Base-by-base conservation (phyloP, 2,113 vertebrate species). In the Seriola aureovittata region DNA sequence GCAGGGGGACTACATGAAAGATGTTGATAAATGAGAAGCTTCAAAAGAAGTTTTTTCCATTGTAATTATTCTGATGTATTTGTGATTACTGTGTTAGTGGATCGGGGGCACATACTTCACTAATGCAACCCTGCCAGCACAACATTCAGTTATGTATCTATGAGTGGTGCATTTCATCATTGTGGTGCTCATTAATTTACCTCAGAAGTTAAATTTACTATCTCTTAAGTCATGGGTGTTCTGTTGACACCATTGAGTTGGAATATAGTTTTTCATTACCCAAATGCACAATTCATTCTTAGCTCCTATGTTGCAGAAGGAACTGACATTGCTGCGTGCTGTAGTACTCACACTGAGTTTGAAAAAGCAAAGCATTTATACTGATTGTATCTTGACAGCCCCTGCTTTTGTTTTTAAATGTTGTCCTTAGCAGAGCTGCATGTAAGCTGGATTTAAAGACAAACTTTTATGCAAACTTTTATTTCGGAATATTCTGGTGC, bases 301-400 rank as follows among this genome's bases (percentile, higher is more conserved):
- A 13, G 70, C 63, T 48, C 3, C 16, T 23, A 44, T 74, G 46
- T 57, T 67, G 29, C 70, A 34, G n/a, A 55, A 40, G 58, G 62
- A 65, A 69, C 62, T 44, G 74, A 21, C 70, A 63, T 67, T n/a
- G 12, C 55, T 57, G n/a, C 10, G 1, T 64, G 65, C 71, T 36
- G n/a, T 32, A n/a, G 38, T 46, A 32, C 52, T 71, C 50, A 8
- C n/a, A 34, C 11, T 4, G 54, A 60, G 64, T 57, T 44, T 32
- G 1, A n/a, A 71, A 74, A 80, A 71, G 23, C 66, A 19, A 80
- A 54, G 13, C 50, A 69, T 84, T 77, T 55, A 80, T 59, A 38
- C 36, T 32, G 55, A 64, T 72, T 84, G 19, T 46, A 52, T 69
- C 42, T 81, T 48, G 60, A 68, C n/a, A 50, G 46, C 14, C 54